Conservation (phyloP, 2,113 vertebrate species). For the Cyanoliseus patagonus region DNA sequence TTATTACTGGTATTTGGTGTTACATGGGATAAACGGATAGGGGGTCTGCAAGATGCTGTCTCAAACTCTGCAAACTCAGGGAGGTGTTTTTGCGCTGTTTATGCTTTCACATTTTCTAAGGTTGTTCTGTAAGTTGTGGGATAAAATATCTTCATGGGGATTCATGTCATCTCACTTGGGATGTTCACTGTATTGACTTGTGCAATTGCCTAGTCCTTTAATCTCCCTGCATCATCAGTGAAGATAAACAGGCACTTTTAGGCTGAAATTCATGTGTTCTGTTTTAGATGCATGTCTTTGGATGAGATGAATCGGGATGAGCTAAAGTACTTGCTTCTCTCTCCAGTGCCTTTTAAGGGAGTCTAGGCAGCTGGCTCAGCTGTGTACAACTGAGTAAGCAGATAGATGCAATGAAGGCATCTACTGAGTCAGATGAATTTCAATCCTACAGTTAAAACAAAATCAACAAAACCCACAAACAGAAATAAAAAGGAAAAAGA, state of each 20-base stretch:
- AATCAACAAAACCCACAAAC: background rate
- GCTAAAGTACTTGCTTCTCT: background rate
- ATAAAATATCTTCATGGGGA: background rate
- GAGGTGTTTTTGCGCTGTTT: background rate
- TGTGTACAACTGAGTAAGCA: background rate
- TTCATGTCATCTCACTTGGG: background rate
- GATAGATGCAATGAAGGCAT: background rate
- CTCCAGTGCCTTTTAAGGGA: background rate
- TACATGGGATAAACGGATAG: background rate
- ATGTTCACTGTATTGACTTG: background rate
- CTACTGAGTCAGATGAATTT: background rate
- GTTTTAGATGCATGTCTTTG: background rate
- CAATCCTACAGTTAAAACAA: background rate
- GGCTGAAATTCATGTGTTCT: background rate
- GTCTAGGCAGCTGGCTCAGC: background rate
- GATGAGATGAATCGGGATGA: background rate
- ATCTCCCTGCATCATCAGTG: background rate
- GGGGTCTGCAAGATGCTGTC: background rate
- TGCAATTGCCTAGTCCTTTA: background rate
- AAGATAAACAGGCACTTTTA: background rate
- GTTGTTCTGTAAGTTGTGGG: background rate
- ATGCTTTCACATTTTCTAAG: background rate
- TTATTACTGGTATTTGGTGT: background rate
- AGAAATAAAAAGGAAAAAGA: background rate
- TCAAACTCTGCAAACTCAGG: accelerated